Conservation (phyloP, 2,797 vertebrate species). For the Dicrostonyx torquatus region DNA sequence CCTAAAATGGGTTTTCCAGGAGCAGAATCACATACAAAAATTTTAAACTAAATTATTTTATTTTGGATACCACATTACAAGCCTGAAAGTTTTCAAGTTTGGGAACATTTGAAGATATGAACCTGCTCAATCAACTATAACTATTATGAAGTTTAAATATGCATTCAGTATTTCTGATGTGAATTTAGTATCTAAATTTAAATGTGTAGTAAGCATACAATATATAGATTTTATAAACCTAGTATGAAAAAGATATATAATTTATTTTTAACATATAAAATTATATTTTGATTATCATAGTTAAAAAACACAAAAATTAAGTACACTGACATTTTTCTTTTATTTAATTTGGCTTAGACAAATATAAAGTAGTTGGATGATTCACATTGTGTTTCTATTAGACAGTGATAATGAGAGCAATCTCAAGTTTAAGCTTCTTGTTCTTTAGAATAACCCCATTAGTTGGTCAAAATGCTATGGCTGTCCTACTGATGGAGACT, state of each 20-base stretch:
- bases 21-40: neutral
- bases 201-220: neutral
- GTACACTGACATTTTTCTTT: neutral
- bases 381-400: constrained; percentile 25
- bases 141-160: constrained; percentile 13
- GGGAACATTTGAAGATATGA: neutral
- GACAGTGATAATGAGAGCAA: neutral
- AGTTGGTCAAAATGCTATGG: neutral
- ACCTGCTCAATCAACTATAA: neutral
- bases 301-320: constrained; percentile 53
- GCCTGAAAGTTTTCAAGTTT: neutral
- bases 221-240: neutral
- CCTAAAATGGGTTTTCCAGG: neutral
- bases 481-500: neutral
- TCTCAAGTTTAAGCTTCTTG: constrained; percentile 27
- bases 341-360: constrained; percentile 24
- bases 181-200: constrained; percentile 29
- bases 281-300: neutral
- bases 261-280: neutral
- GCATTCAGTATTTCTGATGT: constrained; percentile 8
- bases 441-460: neutral
- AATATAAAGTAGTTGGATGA: neutral
- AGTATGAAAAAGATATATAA: neutral
- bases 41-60: neutral
- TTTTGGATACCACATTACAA: neutral